phyloP scores from a whole-genome alignment of 2,888 invertebrate genomes.

The Hipparchia semele region DNA sequence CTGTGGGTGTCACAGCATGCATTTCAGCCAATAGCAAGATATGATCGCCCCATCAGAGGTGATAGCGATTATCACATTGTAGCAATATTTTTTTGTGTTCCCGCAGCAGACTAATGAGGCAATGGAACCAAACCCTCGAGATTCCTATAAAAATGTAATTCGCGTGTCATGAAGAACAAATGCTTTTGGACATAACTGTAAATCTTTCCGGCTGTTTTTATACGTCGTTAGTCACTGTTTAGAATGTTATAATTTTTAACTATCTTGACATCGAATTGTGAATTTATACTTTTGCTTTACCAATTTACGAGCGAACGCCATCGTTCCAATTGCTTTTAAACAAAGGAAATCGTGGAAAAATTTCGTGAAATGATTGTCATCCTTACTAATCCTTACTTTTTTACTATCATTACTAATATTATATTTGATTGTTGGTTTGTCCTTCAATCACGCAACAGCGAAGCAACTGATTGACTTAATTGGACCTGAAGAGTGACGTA shows the following conservation, averaged over 20 bases:
- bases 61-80: too few species aligned
- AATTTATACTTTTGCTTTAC: conserved; percentile 24
- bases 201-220: conserved; percentile 29
- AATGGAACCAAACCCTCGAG: conserved; percentile 21
- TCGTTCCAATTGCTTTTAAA: conserved; percentile 10
- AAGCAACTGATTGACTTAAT: too few species aligned
- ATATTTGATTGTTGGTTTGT: too few species aligned
- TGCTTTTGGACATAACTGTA: conserved; percentile 29
- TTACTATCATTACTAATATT: too few species aligned
- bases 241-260: conserved; percentile 36
- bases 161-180: conserved; percentile 41
- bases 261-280: conserved; percentile 25
- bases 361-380: neutral
- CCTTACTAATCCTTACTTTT: too few species aligned
- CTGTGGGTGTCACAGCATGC: too few species aligned
- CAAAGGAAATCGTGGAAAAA: conserved; percentile 5
- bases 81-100: too few species aligned
- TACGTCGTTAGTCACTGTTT: conserved; percentile 32
- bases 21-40: too few species aligned
- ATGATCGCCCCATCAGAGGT: too few species aligned
- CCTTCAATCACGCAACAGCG: too few species aligned
- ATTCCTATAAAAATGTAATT: conserved; percentile 42
- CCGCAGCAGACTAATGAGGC: neutral
- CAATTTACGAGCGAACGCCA: conserved; percentile 21
- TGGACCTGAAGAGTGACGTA: too few species aligned